phyloP scores from a whole-genome alignment of 2,113 vertebrate species.

The Sebastes schlegelii region DNA sequence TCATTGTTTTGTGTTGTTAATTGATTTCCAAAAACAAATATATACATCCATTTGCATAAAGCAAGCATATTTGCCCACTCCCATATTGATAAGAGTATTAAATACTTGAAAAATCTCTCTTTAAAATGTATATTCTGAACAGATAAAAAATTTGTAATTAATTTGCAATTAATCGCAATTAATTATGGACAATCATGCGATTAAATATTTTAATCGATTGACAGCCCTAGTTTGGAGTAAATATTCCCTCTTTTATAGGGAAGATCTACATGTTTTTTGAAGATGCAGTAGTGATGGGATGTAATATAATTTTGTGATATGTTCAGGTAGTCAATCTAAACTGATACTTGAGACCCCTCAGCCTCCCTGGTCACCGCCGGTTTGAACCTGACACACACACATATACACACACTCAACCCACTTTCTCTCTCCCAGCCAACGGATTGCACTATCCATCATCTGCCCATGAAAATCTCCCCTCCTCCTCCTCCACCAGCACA shows the following conservation, averaged over 20 bases:
- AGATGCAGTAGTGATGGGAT: not conserved
- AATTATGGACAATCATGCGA: too few relatives aligned
- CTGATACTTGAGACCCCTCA: not conserved
- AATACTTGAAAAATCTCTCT: too few relatives aligned
- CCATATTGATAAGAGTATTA: too few relatives aligned
- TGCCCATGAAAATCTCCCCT: conserved; percentile 53
- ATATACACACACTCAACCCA: conserved; percentile 1
- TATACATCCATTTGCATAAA: too few relatives aligned
- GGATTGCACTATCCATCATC: conserved; percentile 71
- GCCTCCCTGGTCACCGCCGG: not conserved
- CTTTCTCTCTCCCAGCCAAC: conserved; percentile 19
- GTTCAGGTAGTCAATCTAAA: conserved; percentile 1
- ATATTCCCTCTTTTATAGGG: not conserved
- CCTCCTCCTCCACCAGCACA: conserved; percentile 35
- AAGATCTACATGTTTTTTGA: conserved; percentile 2
- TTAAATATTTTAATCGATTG: too few relatives aligned
- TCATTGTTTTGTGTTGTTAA: too few relatives aligned
- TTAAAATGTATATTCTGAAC: too few relatives aligned
- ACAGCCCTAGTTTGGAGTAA: too few relatives aligned
- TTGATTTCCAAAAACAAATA: too few relatives aligned
- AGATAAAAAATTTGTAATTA: too few relatives aligned
- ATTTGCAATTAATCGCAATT: too few relatives aligned
- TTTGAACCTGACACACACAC: conserved; percentile 9
- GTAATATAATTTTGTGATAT: not conserved
- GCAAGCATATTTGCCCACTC: too few relatives aligned